phyloP scores from a whole-genome alignment of 2,797 vertebrate species.

The Leptoclinus maculatus region DNA sequence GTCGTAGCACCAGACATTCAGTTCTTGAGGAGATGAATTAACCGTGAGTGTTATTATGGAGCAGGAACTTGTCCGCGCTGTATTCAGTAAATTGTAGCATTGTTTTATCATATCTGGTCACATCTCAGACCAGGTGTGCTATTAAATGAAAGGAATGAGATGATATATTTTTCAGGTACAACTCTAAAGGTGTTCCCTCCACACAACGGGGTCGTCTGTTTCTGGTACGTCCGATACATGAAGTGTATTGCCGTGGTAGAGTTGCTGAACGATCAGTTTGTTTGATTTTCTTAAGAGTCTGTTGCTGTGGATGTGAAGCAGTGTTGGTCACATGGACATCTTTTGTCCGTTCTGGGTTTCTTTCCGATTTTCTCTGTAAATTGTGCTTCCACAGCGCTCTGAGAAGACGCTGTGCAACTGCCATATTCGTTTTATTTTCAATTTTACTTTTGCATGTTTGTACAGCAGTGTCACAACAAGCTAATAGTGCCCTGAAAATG shows the following conservation, averaged over 20 bases:
- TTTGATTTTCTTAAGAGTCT: conserved; percentile 63
- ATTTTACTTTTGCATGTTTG: conserved; percentile 77
- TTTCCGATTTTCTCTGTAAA: conserved; percentile 72
- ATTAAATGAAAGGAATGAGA: conserved; percentile 60
- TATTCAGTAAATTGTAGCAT: conserved; percentile 78
- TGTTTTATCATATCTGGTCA: conserved; percentile 82
- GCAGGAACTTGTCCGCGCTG: conserved; percentile 77
- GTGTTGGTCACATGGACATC: conserved; percentile 81
- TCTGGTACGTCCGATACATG: conserved; percentile 59
- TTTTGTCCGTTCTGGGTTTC: conserved; percentile 57
- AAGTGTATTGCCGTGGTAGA: conserved; percentile 65
- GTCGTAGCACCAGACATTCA: conserved; percentile 67
- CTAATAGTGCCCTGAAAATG: conserved; percentile 48
- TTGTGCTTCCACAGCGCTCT: conserved; percentile 57
- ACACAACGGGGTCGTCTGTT: conserved; percentile 49
- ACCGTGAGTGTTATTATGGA: conserved; percentile 68
- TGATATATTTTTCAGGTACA: conserved; percentile 73
- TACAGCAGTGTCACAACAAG: conserved; percentile 61
- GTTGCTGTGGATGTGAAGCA: conserved; percentile 80
- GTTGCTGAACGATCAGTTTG: conserved; percentile 75
- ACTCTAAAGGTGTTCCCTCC: conserved; percentile 52
- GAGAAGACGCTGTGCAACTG: conserved; percentile 81
- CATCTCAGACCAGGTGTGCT: conserved; percentile 76
- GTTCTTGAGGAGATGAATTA: conserved; percentile 72
- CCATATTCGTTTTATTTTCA: conserved; percentile 79